These are phyloP conservation scores for Diploscapter pachys DNA, from an alignment of 1,140 invertebrate genomes.

Conservation along the genomic window DNA sequence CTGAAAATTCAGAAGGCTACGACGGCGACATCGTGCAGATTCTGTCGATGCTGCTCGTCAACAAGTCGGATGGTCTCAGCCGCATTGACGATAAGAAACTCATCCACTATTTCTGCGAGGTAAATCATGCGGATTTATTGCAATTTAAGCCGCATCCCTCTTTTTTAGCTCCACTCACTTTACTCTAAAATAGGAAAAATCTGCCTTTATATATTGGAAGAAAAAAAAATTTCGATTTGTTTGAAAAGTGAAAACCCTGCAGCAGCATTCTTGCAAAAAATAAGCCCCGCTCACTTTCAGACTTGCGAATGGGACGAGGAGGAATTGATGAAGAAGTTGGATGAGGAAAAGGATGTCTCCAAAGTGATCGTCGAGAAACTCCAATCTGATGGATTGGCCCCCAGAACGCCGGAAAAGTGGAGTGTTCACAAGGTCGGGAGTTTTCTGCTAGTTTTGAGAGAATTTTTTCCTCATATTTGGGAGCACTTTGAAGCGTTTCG, in stretches of 20 bases:
- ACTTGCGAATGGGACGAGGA: slow-evolving; percentile 17
- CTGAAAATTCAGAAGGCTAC: slow-evolving; percentile 15
- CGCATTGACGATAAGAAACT: slow-evolving; percentile 27
- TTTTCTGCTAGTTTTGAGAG: neutral
- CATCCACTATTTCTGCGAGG: slow-evolving; percentile 23
- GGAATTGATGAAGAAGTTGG: slow-evolving; percentile 13
- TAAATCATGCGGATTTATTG: neutral
- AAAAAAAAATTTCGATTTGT: neutral
- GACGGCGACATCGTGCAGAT: slow-evolving; percentile 27
- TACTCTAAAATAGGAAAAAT: too few relatives aligned
- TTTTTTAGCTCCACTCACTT: too few relatives aligned
- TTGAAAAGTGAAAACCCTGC: neutral
- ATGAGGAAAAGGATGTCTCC: slow-evolving; percentile 18
- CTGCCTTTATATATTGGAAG: neutral
- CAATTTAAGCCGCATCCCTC: too few relatives aligned
- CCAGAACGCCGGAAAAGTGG: slow-evolving; percentile 19
- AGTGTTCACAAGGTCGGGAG: slow-evolving; percentile 23
- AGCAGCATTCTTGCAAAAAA: neutral
- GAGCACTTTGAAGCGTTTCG: neutral
- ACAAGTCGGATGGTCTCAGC: slow-evolving; percentile 17
- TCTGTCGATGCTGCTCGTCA: slow-evolving; percentile 20
- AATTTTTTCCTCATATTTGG: neutral
- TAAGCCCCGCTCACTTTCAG: slow-evolving; percentile 1
- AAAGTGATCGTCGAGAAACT: slow-evolving; percentile 12
- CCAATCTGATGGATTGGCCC: slow-evolving; percentile 14